A percentile compares a stretch with the other conserved stretches of the same genome.
Conservation (phyloP, 2,797 vertebrate genomes). For the Euphonia xanthogaster region DNA sequence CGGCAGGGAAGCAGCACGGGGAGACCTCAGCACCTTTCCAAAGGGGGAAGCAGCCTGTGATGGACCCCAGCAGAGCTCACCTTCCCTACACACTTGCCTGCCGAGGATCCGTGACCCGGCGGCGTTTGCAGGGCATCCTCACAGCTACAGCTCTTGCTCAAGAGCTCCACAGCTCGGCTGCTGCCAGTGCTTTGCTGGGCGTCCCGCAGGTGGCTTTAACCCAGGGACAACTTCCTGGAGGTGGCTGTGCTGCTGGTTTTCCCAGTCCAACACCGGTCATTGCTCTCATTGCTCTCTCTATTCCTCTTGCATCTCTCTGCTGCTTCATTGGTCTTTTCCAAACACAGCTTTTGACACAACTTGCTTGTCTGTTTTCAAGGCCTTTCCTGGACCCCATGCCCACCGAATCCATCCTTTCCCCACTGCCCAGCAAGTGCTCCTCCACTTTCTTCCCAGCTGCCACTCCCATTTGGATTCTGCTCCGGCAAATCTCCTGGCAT, state of each 20-base stretch:
- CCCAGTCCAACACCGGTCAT: background rate
- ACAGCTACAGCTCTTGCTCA: background rate
- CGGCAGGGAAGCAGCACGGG: background rate
- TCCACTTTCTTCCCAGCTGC: background rate
- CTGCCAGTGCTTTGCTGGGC: background rate
- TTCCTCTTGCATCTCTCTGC: background rate
- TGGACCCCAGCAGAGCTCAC: fast-evolving
- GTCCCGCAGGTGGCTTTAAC: background rate
- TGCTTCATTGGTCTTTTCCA: background rate
- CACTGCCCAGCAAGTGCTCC: background rate
- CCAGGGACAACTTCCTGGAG: background rate
- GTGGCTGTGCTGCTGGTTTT: background rate
- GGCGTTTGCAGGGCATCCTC: background rate
- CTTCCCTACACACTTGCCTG: background rate
- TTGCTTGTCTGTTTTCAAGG: background rate
- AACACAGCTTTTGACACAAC: fast-evolving
- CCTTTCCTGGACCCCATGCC: background rate
- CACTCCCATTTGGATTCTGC: background rate
- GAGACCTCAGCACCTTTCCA: background rate
- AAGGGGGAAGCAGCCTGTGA: background rate
- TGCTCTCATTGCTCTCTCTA: fast-evolving
- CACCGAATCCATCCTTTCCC: background rate
- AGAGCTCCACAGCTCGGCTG: background rate
- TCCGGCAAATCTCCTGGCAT: background rate
- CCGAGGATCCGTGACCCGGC: fast-evolving